Base-by-base conservation (phyloP, 1,140 invertebrate species). In the Drosophila lini region DNA sequence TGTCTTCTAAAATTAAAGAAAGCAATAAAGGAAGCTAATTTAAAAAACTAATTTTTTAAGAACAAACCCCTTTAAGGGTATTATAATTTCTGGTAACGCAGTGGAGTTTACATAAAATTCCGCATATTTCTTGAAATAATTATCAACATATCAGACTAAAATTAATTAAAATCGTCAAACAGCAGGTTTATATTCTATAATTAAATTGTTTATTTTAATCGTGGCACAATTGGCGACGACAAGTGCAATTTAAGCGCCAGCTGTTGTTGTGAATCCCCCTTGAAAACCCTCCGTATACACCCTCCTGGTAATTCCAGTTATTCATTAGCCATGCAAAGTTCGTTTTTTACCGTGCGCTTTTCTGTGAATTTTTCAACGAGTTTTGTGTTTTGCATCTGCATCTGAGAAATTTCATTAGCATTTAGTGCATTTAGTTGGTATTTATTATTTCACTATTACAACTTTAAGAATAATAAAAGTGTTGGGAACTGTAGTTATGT, bases 201-300 rank as follows among this genome's bases (percentile, higher is more conserved):
- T 71, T 25, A 7, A 59, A 50, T 41, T 34, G 31, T 60, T 58
- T 71, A 52, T n/a, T 47, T 71, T 38, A 71, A 58, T 70, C 44
- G 52, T 65, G 32, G 34, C 63, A 34, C 42, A 47, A 32, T 52
- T 16, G 31, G n/a, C 48, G 16, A 15, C 44, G 45, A 15, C 57
- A 38, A 67, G 28, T 32, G 44, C 52, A 57, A 57, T 48, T 41
- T 69, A 56, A 71, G 68, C 63, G 64, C 64, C 63, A 71, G 34
- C 63, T 70, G 63, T 47, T 70, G 40, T 22, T 68, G 62, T 15
- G 15, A n/a, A 16, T 16, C 11, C 50, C 52, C 36, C 44, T 7
- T 1, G 10, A 15, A n/a, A n/a, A 3, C 25, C 25, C 13, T 11
- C 32, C 13, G 1, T 22, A 4, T n/a, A 22, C 7, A 16, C 38